Evolutionary conservation across 2,113 vertebrate genomes (phyloP), one percentile per base, ranked within the genome.

Genomic region (Gadus chalcogrammus): DNA sequence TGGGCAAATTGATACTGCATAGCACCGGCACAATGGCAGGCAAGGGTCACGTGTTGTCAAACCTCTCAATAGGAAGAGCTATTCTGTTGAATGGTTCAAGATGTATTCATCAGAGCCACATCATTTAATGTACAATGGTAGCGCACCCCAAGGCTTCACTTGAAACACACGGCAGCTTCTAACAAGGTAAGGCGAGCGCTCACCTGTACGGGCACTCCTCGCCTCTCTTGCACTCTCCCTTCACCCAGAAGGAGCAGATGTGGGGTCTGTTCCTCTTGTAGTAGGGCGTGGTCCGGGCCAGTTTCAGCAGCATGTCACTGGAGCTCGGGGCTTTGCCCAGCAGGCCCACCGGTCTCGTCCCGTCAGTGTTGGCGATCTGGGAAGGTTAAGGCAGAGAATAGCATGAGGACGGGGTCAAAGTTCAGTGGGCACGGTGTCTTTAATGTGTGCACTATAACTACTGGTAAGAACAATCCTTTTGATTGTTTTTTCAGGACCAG

Each of bases 221-320:
- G 63, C 97, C 97, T 92, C 97, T 93, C 87, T 98, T 97, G 86
- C 97, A 99, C 72, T 99, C 97, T 80, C 97, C 97, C 85, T 99
- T 99, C 8, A 99, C 97, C 97, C 97, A 99, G 86, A 99, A 99
- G 78, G 97, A 99, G 70, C 97, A 99, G 85, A 99, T 99, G 80
- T 99, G 97, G 0, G 97, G 97, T 11, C 97, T 93, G 78, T 99
- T 99, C 65, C 97, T 94, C 88, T 99, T 99, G 84, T 99, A 99
- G 80, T 99, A 99, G 0, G 97, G 97, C 1, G 97, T 98, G 70
- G 97, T 99, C 62, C 97, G 92, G 64, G 97, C 97, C 72, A 99
- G 88, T 81, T 99, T 99, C 76, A 99, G 91, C 75, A 99, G 88
- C 97, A 99, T 99, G 81, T 99, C 97, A 22, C 97, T 98, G 67